phyloP scores from a whole-genome alignment of 1,140 invertebrate genomes.

The Neomicropteryx cornuta region DNA sequence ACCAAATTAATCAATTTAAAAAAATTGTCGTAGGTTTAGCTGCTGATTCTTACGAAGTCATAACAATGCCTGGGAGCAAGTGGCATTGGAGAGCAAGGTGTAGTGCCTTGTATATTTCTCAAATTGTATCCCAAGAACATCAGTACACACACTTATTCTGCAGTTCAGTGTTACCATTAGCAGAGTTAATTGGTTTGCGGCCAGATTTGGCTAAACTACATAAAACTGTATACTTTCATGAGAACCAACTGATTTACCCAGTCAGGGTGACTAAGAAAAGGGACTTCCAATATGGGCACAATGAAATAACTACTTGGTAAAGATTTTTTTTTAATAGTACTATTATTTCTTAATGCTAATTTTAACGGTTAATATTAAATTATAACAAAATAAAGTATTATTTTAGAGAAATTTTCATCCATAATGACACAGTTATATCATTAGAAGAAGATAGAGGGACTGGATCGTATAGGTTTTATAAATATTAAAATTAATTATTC shows the following conservation, averaged over 20 bases:
- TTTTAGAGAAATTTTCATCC: too few species aligned
- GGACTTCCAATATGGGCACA: slow-evolving; percentile 70
- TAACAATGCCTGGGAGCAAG: slow-evolving; percentile 57
- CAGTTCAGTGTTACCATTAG: slow-evolving; percentile 62
- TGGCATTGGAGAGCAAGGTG: slow-evolving; percentile 71
- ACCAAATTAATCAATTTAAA: too few species aligned
- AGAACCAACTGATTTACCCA: slow-evolving; percentile 69
- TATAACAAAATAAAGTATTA: slow-evolving; percentile 2
- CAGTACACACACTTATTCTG: slow-evolving; percentile 49
- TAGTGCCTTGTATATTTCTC: slow-evolving; percentile 50
- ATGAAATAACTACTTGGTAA: slow-evolving; percentile 63
- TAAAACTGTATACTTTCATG: slow-evolving; percentile 71
- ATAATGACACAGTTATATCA: too few species aligned
- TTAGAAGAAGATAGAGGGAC: too few species aligned
- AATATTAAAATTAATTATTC: too few species aligned
- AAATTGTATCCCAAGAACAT: slow-evolving; percentile 43
- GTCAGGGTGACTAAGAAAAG: slow-evolving; percentile 51
- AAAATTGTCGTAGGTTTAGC: slow-evolving; percentile 19
- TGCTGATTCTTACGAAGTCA: slow-evolving; percentile 28
- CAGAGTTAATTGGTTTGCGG: slow-evolving; percentile 55
- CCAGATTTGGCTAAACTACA: slow-evolving; percentile 45
- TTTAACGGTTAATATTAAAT: slow-evolving; percentile 3
- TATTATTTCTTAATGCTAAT: background rate
- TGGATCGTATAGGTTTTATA: too few species aligned
- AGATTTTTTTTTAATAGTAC: slow-evolving; percentile 10